Conservation (phyloP, 2,113 vertebrate species). For the Ophiodon elongatus region DNA sequence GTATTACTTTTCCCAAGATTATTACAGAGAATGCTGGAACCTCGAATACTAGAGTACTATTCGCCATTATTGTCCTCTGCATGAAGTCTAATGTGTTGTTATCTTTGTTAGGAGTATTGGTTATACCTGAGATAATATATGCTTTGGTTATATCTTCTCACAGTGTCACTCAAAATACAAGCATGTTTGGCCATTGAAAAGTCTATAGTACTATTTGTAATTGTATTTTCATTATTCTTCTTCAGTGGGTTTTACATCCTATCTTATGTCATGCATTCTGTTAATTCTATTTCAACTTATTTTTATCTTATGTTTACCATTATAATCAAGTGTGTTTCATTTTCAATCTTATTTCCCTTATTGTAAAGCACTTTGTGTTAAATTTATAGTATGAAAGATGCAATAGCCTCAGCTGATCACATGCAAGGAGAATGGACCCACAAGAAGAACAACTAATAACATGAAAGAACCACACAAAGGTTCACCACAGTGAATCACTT, state of each 20-base stretch:
- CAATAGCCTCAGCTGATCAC: background rate
- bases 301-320: background rate
- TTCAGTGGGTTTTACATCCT: background rate
- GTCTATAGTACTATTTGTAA: too few relatives aligned
- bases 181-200: too few relatives aligned
- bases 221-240: too few relatives aligned
- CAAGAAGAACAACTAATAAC: background rate
- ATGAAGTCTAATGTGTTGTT: background rate
- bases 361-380: too few relatives aligned
- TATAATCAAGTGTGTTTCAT: background rate
- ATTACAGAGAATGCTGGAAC: background rate
- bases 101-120: background rate
- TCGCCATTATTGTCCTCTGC: background rate
- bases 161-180: background rate
- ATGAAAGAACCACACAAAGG: background rate
- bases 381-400: too few relatives aligned
- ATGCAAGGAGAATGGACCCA: background rate
- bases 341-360: background rate
- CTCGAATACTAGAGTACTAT: background rate
- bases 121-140: background rate
- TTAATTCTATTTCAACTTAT: background rate
- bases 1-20: background rate
- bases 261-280: background rate
- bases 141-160: background rate
- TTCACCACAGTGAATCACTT: constrained; percentile 13